These are phyloP conservation scores for Parnassius orleans DNA, from an alignment of 2,888 invertebrate species.

Conservation along the genomic window DNA sequence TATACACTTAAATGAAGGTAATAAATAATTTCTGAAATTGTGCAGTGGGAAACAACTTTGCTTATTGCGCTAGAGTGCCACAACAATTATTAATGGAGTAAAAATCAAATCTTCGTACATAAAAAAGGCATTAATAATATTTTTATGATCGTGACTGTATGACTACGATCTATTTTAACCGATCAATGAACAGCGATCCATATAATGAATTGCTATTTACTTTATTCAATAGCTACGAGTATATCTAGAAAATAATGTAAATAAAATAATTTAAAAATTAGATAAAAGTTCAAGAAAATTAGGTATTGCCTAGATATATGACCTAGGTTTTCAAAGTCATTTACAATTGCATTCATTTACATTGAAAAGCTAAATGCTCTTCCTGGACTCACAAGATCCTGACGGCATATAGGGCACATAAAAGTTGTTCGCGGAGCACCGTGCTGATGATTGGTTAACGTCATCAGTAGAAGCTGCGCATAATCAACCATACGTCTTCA, in stretches of 20 bases:
- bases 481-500: too few species aligned
- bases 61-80: not conserved
- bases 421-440: too few species aligned
- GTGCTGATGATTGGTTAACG: too few species aligned
- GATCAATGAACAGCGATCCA: constrained; percentile 14
- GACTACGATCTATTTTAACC: constrained; percentile 17
- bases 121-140: constrained; percentile 5
- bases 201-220: constrained; percentile 17
- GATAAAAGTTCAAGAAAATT: too few species aligned
- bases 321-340: constrained; percentile 13
- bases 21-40: constrained; percentile 14
- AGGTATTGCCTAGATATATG: not conserved
- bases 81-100: too few species aligned
- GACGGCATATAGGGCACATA: not conserved
- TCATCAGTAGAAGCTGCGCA: too few species aligned
- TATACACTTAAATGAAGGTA: constrained; percentile 4
- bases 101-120: too few species aligned
- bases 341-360: constrained; percentile 7
- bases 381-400: constrained; percentile 6
- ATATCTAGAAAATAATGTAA: constrained; percentile 23
- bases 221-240: constrained; percentile 15
- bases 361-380: constrained; percentile 9
- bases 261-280: not conserved
- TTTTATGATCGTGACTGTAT: constrained; percentile 10
- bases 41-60: constrained; percentile 10